phyloP scores from a whole-genome alignment of 2,888 invertebrate species.

The Mythimna vitellina region DNA sequence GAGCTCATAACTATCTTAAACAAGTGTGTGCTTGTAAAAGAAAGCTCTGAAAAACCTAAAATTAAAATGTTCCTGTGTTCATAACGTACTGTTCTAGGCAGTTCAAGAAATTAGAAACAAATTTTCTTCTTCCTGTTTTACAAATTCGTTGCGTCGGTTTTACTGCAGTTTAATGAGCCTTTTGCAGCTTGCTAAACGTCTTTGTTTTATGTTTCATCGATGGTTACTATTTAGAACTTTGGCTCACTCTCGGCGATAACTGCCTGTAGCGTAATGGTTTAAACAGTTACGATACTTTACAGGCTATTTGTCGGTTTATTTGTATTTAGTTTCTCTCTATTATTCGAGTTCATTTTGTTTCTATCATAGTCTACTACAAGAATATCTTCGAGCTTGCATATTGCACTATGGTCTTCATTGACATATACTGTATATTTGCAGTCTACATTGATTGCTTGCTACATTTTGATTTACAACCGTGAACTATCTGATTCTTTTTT shows the following conservation, averaged over 20 bases:
- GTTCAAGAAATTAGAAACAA: not conserved
- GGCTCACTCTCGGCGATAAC: slow-evolving; percentile 19
- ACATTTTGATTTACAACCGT: not conserved
- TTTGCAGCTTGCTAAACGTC: slow-evolving; percentile 3
- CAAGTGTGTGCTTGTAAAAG: not conserved
- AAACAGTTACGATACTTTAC: slow-evolving; percentile 11
- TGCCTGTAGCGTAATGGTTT: slow-evolving; percentile 28
- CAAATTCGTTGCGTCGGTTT: slow-evolving; percentile 36
- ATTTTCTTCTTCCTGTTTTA: not conserved
- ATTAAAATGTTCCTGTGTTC: not conserved
- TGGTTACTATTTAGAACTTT: slow-evolving; percentile 30
- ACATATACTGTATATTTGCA: not conserved
- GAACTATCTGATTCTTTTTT: no score
- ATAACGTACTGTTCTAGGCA: not conserved
- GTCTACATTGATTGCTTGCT: not conserved
- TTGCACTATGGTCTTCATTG: not conserved
- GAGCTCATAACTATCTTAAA: not conserved
- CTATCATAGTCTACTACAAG: not conserved
- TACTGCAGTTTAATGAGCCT: slow-evolving; percentile 42
- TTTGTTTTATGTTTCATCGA: slow-evolving; percentile 27
- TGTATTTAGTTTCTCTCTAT: slow-evolving; percentile 1
- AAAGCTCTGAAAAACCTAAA: not conserved
- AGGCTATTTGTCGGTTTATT: slow-evolving; percentile 13
- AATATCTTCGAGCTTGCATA: not conserved
- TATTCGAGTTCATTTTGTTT: not conserved